Base-by-base conservation (phyloP, 2,888 invertebrate species). In the Phengaris arion region DNA sequence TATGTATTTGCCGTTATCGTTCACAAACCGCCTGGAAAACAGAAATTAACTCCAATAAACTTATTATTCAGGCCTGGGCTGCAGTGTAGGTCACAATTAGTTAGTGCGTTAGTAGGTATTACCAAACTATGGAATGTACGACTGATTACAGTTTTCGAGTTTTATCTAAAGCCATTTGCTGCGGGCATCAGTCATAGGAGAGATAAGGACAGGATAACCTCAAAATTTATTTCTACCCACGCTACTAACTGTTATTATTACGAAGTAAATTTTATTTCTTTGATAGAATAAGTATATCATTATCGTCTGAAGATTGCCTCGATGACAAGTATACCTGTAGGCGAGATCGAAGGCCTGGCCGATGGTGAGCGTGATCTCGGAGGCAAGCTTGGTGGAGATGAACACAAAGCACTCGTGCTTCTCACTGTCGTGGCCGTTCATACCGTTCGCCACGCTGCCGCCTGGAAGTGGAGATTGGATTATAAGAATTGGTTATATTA, bases 321-420 rank as follows among this genome's bases (percentile, higher is more conserved):
- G 4, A 6, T 46, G 46, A 46, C 1, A 6, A 55, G 48, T 77
- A 81, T 80, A 95, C 94, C 96, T 97, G 94, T 99, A 99, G 52
- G 99, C 99, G 85, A 99, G 94, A 93, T 99, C 99, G 89, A 99
- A 99, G 0, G 99, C 99, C 90, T 99, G 99, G 10, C 99, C 99
- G 82, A 99, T 99, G 12, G 99, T 99, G 79, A 99, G 93, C 68
- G 99, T 99, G 79, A 99, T 99, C 87, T 99, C 99, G 83, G 99
- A 99, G 1, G 99, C 99, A 85, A 99, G 93, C 93, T 99, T 99
- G 82, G 99, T 99, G 79, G 98, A 98, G 78, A 98, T 97, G 86
- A 99, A 99, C 22, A 99, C 99, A 90, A 98, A 99, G 87, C 99
- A 99, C 84, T 97, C 97, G 88, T 99, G 99, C 79, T 95, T 96